Evolutionary conservation across 2,113 vertebrate genomes (phyloP).

Genomic region (Pongo pygmaeus): DNA sequence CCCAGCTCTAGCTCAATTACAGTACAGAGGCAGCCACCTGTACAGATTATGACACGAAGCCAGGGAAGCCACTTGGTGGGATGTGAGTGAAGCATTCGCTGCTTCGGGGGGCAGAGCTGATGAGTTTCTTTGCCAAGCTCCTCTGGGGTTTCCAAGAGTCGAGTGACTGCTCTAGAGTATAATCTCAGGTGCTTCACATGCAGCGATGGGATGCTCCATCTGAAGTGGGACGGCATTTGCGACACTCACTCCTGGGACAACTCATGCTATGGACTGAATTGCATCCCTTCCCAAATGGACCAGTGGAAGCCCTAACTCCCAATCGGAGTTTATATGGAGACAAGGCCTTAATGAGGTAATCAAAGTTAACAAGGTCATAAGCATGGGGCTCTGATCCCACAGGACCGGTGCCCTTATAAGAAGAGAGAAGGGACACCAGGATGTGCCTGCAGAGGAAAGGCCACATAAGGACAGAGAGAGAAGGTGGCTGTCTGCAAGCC

Average conservation of each 20-base stretch:
- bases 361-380: neutral
- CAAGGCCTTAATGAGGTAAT: neutral
- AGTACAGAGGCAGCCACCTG: neutral
- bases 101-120: too few species aligned
- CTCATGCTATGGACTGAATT: neutral
- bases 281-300: neutral
- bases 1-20: too few species aligned
- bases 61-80: neutral
- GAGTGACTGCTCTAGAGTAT: neutral
- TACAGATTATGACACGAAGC: fast-evolving
- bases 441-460: neutral
- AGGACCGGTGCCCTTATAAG: neutral
- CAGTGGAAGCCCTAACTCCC: neutral
- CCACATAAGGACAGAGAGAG: too few species aligned
- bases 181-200: neutral
- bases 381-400: neutral
- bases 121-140: neutral
- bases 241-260: neutral
- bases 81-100: fast-evolving
- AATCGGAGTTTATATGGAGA: neutral
- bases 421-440: neutral
- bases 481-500: neutral
- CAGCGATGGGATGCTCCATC: neutral
- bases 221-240: neutral
- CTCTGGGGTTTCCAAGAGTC: neutral